phyloP scores from a whole-genome alignment of 2,113 vertebrate genomes.

The Sitta europaea region DNA sequence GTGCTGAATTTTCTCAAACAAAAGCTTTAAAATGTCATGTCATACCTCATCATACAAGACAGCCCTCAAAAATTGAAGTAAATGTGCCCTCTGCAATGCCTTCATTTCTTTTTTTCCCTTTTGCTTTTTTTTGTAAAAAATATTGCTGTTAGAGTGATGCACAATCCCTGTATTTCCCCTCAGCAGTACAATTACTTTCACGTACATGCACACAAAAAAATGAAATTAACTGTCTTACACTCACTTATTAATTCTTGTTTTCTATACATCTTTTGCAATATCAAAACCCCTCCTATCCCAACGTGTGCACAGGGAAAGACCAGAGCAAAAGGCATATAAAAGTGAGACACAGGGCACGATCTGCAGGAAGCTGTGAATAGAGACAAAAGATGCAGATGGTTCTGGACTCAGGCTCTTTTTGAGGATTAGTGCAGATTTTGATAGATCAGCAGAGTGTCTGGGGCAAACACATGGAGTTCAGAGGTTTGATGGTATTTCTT shows the following conservation, averaged over 20 bases:
- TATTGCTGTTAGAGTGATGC: not conserved
- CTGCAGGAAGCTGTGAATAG: not conserved
- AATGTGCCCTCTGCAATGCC: not conserved
- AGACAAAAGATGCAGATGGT: not conserved
- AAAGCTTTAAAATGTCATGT: not conserved
- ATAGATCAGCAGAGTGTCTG: not conserved
- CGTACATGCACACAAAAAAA: not conserved
- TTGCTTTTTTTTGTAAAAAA: not conserved
- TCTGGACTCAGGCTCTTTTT: not conserved
- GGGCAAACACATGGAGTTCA: not conserved
- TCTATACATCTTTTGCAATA: not conserved
- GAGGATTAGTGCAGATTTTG: not conserved
- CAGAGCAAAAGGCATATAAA: not conserved
- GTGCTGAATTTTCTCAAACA: not conserved
- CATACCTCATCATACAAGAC: not conserved
- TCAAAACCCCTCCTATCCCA: not conserved
- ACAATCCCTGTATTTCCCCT: not conserved
- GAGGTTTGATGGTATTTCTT: not conserved
- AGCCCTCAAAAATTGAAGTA: not conserved
- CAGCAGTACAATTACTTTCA: not conserved
- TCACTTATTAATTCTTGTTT: not conserved
- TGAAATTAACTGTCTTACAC: not conserved
- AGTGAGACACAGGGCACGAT: not conserved
- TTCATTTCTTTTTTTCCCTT: accelerated
- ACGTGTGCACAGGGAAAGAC: not conserved